These are phyloP conservation scores for Peucedramus taeniatus DNA, from an alignment of 2,113 vertebrate genomes.

Conservation along the genomic window DNA sequence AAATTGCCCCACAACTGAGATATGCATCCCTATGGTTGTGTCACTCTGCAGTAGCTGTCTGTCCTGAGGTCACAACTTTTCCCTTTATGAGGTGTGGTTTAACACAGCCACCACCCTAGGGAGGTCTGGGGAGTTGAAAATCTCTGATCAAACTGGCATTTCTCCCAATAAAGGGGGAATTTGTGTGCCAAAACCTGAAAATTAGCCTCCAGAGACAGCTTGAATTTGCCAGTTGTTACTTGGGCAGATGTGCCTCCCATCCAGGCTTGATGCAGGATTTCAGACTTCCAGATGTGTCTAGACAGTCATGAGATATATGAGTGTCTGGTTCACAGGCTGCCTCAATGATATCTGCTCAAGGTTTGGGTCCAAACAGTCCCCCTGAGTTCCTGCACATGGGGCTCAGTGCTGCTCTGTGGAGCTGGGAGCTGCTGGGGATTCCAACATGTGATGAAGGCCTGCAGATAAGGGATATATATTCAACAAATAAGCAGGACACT, in stretches of 20 bases:
- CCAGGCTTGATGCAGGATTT: not conserved
- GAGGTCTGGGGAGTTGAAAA: not conserved
- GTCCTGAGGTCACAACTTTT: not conserved
- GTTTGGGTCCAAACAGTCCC: not conserved
- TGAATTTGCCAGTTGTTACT: not conserved
- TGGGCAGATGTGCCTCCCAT: not conserved
- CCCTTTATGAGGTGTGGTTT: not conserved
- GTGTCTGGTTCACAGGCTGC: not conserved
- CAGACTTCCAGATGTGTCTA: not conserved
- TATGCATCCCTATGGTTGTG: not conserved
- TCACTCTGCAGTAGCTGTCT: not conserved
- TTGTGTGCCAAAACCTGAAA: not conserved
- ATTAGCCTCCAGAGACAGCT: not conserved
- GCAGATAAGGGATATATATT: not conserved
- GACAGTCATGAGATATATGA: not conserved
- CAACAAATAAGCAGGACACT: not conserved
- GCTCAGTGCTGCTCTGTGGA: not conserved
- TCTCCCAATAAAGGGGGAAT: not conserved
- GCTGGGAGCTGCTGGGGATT: not conserved
- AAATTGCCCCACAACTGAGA: not conserved
- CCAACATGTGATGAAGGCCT: not conserved
- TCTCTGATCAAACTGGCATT: not conserved
- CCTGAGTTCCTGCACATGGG: not conserved
- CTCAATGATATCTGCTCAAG: not conserved
- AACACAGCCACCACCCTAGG: not conserved